Evolutionary conservation across 2,797 vertebrate species (phyloP), one percentile per base, ranked within the genome.

Genomic region (Lepilemur ruficaudatus): DNA sequence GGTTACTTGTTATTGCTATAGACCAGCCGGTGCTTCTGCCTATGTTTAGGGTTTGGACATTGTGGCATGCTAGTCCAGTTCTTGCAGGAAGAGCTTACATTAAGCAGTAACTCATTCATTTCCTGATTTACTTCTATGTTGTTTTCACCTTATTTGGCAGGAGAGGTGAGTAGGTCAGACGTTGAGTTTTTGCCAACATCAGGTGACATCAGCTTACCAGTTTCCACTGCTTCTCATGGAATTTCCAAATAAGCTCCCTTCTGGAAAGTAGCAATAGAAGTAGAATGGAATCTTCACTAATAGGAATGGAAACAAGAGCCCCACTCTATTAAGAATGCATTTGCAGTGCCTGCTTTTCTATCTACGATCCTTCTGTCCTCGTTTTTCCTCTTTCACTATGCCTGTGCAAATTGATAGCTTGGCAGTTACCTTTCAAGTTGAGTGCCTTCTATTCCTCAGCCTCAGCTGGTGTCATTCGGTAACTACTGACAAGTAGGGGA

Each of bases 61-160:
- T 73, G 22, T 43, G 32, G 38, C 14, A 15, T 72, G 38, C n/a
- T 88, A 41, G 48, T 23, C 35, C 72, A 52, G 46, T 61, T 10
- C 38, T 4, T 23, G 13, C 5, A 67, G 38, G 69, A 75, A 65
- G 25, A 48, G 2, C 28, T 88, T 78, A 41, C 76, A 50, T 38
- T 83, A 23, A 48, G 25, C 15, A 15, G 11, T 23, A 82, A 48
- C 4, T 30, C 23, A 20, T 23, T 41, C 72, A 69, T 67, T 59
- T 18, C 20, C 30, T 17, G 18, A 79, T 8, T 73, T 38, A 30
- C 41, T n/a, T 87, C 12, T 88, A 32, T 17, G 22, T 69, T 82
- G 10, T 22, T 93, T 41, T 69, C 50, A 23, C 9, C 10, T 55
- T 69, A 73, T 89, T 91, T 94, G 84, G 25, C 35, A 32, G 63